Evolutionary conservation across 2,888 invertebrate species (phyloP).

Genomic region (Eupithecia abbreviata): DNA sequence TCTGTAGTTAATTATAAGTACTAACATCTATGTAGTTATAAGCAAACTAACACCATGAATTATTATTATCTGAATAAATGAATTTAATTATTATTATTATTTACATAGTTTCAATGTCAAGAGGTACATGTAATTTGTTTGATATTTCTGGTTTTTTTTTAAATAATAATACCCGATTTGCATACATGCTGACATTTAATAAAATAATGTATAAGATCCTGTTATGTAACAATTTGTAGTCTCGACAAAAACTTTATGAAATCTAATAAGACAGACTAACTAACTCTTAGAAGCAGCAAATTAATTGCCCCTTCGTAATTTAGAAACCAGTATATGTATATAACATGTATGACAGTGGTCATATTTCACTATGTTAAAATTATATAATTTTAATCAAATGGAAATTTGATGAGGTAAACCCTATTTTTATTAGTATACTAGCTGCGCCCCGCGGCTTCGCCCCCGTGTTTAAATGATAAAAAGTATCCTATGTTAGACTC

Average conservation of each 20-base stretch:
- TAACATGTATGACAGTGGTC: not conserved
- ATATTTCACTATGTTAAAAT: not conserved
- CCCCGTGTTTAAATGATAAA: too few species aligned
- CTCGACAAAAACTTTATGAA: not conserved
- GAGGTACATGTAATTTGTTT: too few species aligned
- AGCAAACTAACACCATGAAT: too few species aligned
- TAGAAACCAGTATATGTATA: not conserved
- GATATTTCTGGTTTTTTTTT: not conserved
- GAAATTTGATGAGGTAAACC: not conserved
- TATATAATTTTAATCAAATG: not conserved
- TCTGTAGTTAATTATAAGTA: too few species aligned
- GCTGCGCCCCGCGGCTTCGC: too few species aligned
- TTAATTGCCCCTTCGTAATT: constrained; percentile 2
- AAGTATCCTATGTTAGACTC: too few species aligned
- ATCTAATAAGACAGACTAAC: not conserved
- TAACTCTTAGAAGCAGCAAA: not conserved
- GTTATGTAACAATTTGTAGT: not conserved
- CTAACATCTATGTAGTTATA: too few species aligned
- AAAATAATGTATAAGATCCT: not conserved
- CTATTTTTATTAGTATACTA: not conserved
- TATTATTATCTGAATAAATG: too few species aligned
- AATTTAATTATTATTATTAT: too few species aligned
- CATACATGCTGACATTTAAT: not conserved
- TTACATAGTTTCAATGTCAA: too few species aligned
- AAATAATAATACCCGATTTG: not conserved